Conservation (phyloP, 2,888 invertebrate genomes). For the Eupeodes latifasciatus region DNA sequence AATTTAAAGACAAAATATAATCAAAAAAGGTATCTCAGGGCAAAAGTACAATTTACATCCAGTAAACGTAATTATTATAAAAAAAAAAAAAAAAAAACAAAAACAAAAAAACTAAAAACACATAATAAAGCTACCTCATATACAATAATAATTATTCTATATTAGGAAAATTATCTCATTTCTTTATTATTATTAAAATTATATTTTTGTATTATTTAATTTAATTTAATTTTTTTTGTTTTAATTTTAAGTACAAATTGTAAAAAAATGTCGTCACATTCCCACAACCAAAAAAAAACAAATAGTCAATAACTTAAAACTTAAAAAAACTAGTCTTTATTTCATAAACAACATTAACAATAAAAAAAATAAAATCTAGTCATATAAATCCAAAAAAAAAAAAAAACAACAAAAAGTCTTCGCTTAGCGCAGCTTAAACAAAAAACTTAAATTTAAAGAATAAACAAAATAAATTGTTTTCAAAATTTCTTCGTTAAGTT, state of each 20-base stretch:
- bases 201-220: slow-evolving; percentile 39
- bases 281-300: slow-evolving; percentile 46
- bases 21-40: slow-evolving; percentile 83
- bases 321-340: slow-evolving; percentile 64
- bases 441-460: slow-evolving; percentile 24
- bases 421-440: slow-evolving; percentile 72
- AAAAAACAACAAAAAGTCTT: slow-evolving; percentile 50
- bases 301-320: slow-evolving; percentile 25
- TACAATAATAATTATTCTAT: slow-evolving; percentile 80
- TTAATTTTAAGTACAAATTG: slow-evolving; percentile 47
- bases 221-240: slow-evolving; percentile 46
- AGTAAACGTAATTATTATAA: slow-evolving; percentile 64
- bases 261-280: slow-evolving; percentile 70
- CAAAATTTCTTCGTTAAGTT: slow-evolving; percentile 59
- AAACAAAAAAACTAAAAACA: slow-evolving; percentile 72
- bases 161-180: slow-evolving; percentile 81
- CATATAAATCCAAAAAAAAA: slow-evolving; percentile 55
- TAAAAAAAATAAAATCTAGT: slow-evolving; percentile 61
- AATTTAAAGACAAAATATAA: slow-evolving; percentile 61
- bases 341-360: slow-evolving; percentile 22
- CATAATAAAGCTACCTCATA: slow-evolving; percentile 81
- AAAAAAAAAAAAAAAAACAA: slow-evolving; percentile 56
- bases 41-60: slow-evolving; percentile 84
- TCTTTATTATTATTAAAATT: slow-evolving; percentile 31
- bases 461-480: slow-evolving; percentile 49